Evolutionary conservation across 2,888 invertebrate genomes (phyloP).

Genomic region (Drosophila fulvimacula): DNA sequence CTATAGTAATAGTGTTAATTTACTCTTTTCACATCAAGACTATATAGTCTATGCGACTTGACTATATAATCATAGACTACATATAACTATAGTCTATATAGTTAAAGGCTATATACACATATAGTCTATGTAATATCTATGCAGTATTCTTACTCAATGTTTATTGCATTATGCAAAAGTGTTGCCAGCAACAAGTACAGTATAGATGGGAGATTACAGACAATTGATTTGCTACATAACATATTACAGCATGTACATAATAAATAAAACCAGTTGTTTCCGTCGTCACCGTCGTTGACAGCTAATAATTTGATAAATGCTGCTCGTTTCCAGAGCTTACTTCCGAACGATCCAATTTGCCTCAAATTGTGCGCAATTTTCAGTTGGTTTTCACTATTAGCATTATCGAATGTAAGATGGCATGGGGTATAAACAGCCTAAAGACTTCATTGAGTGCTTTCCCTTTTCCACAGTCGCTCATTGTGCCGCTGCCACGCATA

Average conservation of each 20-base stretch:
- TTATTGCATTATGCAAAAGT: background rate
- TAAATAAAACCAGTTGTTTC: conserved; percentile 18
- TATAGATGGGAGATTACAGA: conserved; percentile 20
- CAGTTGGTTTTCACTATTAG: conserved; percentile 23
- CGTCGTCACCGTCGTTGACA: conserved; percentile 31
- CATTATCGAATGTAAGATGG: background rate
- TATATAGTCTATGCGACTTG: no score
- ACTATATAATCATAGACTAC: no score
- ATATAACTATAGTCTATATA: no score
- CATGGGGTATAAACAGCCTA: background rate
- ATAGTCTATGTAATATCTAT: background rate
- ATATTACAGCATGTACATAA: conserved; percentile 18
- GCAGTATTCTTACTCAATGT: background rate
- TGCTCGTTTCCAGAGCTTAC: conserved; percentile 35
- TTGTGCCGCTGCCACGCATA: conserved; percentile 59
- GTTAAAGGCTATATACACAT: no score
- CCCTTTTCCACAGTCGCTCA: conserved; percentile 51
- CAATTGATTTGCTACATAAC: conserved; percentile 8
- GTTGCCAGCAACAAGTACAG: conserved; percentile 6
- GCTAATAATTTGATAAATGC: conserved; percentile 54
- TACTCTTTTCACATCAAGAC: background rate
- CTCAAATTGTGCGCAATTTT: conserved; percentile 25
- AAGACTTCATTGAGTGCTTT: conserved; percentile 10
- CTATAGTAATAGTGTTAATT: background rate
- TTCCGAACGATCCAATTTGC: conserved; percentile 45